phyloP scores from a whole-genome alignment of 2,797 vertebrate genomes.

The Tadarida brasiliensis region DNA sequence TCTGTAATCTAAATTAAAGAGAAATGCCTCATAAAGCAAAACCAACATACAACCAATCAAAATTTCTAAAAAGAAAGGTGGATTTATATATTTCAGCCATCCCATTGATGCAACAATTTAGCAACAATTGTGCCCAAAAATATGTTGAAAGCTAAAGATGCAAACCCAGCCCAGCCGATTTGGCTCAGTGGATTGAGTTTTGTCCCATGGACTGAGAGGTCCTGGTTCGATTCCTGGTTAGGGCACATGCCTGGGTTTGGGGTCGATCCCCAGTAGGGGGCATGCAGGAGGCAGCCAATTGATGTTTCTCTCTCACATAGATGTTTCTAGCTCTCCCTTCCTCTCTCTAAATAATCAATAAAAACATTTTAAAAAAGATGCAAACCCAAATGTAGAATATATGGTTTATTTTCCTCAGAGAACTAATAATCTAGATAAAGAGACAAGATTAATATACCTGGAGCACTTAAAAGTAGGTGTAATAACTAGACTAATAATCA shows the following conservation, averaged over 20 bases:
- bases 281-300: too few species aligned
- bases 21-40: constrained; percentile 47
- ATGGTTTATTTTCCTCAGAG: constrained; percentile 32
- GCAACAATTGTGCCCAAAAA: neutral
- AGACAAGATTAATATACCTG: constrained; percentile 23
- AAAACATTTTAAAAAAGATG: neutral
- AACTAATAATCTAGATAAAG: constrained; percentile 38
- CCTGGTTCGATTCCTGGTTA: too few species aligned
- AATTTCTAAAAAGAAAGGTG: constrained; percentile 43
- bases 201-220: too few species aligned
- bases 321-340: too few species aligned
- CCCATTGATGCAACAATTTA: neutral
- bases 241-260: too few species aligned
- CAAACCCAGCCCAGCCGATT: neutral
- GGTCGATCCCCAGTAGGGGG: too few species aligned
- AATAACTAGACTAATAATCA: constrained; percentile 55
- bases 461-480: constrained; percentile 61
- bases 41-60: constrained; percentile 18
- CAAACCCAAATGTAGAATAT: constrained; percentile 31
- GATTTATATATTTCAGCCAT: constrained; percentile 24
- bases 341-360: too few species aligned
- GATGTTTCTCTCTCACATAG: too few species aligned
- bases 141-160: constrained; percentile 45
- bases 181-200: too few species aligned
- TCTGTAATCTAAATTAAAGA: constrained; percentile 31